Conservation (phyloP, 2,797 vertebrate genomes). For the Semaprochilodus insignis region DNA sequence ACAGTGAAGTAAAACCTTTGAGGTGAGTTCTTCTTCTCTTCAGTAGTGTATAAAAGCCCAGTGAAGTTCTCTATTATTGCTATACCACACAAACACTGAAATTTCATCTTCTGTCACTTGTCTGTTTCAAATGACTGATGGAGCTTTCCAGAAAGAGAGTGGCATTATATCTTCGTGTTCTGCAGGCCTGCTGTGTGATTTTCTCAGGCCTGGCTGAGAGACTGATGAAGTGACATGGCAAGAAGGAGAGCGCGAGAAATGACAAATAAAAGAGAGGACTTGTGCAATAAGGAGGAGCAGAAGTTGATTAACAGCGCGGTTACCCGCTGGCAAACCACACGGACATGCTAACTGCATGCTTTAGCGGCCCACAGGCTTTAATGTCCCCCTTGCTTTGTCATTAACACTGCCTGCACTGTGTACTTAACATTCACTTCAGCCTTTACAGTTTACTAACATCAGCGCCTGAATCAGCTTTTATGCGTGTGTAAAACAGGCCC, state of each 20-base stretch:
- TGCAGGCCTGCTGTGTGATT: neutral
- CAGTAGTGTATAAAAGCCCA: neutral
- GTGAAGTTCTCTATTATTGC: neutral
- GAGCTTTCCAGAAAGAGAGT: no score
- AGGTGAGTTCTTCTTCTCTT: no score
- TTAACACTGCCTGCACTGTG: neutral
- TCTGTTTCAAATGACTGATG: neutral
- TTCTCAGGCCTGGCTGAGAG: neutral
- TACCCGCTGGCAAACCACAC: slow-evolving; percentile 6
- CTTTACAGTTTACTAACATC: slow-evolving; percentile 20
- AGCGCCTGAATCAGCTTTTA: no score
- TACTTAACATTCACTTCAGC: neutral
- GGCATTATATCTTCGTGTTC: neutral
- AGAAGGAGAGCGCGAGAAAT: slow-evolving; percentile 25
- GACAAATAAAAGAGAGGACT: slow-evolving; percentile 21
- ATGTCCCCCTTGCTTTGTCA: neutral
- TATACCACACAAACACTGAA: neutral
- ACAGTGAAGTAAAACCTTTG: no score
- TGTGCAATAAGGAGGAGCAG: slow-evolving; percentile 34
- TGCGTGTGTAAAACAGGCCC: neutral
- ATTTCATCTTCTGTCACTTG: neutral
- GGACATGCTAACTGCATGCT: neutral
- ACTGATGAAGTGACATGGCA: slow-evolving; percentile 41
- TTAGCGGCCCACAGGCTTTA: slow-evolving; percentile 2
- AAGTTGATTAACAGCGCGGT: slow-evolving; percentile 26